These are phyloP conservation scores for Dissostichus mawsoni DNA, from an alignment of 2,113 vertebrate species.

Conservation along the genomic window DNA sequence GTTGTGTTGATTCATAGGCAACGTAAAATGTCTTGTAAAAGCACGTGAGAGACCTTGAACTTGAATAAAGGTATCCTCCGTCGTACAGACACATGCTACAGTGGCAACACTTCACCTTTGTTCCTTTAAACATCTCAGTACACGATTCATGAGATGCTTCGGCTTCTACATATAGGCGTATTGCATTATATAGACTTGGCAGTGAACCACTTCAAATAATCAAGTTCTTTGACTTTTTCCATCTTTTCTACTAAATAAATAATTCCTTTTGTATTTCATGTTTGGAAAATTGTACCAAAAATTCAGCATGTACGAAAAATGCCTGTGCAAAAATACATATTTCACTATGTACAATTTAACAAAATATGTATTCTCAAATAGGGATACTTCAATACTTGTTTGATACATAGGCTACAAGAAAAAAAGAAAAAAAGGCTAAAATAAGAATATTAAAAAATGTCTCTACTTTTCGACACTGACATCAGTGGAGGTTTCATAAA, in stretches of 20 bases:
- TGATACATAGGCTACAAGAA: conserved; percentile 87
- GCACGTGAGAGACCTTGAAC: conserved; percentile 70
- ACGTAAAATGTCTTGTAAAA: conserved; percentile 68
- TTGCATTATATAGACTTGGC: conserved; percentile 96
- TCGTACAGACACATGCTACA: conserved; percentile 76
- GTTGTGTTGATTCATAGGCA: conserved; percentile 70
- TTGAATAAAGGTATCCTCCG: conserved; percentile 70
- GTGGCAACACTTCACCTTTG: conserved; percentile 74
- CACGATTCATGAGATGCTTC: conserved; percentile 82
- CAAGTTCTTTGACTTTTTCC: conserved; percentile 82
- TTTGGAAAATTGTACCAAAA: conserved; percentile 93
- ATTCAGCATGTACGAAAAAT: conserved; percentile 92
- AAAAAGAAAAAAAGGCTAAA: conserved; percentile 63
- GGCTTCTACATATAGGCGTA: conserved; percentile 84
- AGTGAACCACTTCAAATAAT: conserved; percentile 91
- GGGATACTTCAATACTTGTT: conserved; percentile 93
- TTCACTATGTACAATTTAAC: conserved; percentile 99
- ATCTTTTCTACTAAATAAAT: conserved; percentile 96
- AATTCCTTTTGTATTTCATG: conserved; percentile 84
- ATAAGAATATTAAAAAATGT: conserved; percentile 46
- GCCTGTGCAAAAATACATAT: conserved; percentile 99
- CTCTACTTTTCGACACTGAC: conserved; percentile 75
- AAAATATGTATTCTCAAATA: conserved; percentile 99
- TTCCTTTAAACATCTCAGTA: conserved; percentile 70
- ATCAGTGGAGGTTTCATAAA: conserved; percentile 87